Evolutionary conservation across 2,797 vertebrate species (phyloP).

Genomic region (Amniataba percoides): DNA sequence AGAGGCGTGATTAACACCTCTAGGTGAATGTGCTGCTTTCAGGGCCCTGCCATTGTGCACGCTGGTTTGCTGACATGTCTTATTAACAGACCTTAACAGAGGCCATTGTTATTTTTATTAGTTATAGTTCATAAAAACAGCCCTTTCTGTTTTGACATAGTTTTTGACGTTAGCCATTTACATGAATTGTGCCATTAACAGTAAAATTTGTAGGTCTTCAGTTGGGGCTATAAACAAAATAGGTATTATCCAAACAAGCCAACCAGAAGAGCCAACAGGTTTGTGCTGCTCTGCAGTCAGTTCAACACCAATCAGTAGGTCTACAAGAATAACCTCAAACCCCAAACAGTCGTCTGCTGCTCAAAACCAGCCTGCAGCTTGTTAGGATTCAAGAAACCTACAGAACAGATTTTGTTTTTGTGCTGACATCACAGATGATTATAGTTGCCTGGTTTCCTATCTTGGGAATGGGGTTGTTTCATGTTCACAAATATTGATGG

Average conservation of each 20-base stretch:
- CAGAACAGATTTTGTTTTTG: not conserved
- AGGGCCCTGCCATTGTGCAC: not conserved
- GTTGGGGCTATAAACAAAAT: not conserved
- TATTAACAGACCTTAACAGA: not conserved
- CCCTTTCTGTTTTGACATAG: not conserved
- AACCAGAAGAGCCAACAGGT: not conserved
- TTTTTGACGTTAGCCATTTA: too few species aligned
- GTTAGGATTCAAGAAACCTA: slow-evolving; percentile 8
- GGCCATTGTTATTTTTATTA: not conserved
- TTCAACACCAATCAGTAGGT: not conserved
- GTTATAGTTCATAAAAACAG: not conserved
- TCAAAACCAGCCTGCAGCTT: not conserved
- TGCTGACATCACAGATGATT: slow-evolving; percentile 23
- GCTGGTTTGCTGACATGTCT: not conserved
- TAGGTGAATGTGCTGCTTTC: not conserved
- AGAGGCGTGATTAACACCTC: not conserved
- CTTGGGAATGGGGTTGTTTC: slow-evolving; percentile 34
- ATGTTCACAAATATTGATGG: slow-evolving; percentile 49
- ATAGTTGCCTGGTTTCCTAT: slow-evolving; percentile 10
- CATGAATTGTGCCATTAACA: not conserved
- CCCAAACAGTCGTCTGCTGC: not conserved
- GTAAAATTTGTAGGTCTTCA: not conserved
- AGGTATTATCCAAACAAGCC: not conserved
- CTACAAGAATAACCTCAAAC: not conserved
- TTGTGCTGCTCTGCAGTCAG: not conserved